Evolutionary conservation across 1,140 invertebrate genomes (phyloP), one percentile per base, ranked within the genome.

Genomic region (Danaus melanippus): DNA sequence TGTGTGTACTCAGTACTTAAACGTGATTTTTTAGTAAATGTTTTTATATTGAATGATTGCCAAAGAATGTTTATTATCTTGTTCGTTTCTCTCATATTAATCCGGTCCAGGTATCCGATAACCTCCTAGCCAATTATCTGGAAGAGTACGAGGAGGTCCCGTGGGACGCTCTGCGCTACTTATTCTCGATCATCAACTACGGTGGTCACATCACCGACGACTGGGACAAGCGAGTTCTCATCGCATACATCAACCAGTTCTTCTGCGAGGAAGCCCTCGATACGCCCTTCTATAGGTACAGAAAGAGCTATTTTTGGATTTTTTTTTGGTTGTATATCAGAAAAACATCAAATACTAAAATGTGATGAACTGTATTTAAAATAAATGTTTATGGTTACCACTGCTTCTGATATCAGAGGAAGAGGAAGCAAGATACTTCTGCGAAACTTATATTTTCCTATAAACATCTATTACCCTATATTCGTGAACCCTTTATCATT

Each of bases 181-280:
- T 97, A 44, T 95, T 97, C 79, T 95, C 95, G 4, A 96, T 95
- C 68, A 95, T 97, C 62, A 97, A 95, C 90, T 97, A 98, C 70
- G 96, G 96, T 12, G 96, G 96, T 0, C 96, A 97, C 83, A 96
- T 98, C 52, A 97, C 96, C 4, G 96, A 98, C 76, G 95, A 97
- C 79, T 97, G 95, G 95, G 96, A 97, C 86, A 90, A 95, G 65
- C 86, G 94, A 10, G 88, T 97, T 12, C 67, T 96, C 11, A 89
- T 90, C 53, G 94, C 93, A 1, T 96, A 96, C 74, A 93, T 95
- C 50, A 91, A 93, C 71, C 92, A 94, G 71, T 94, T 90, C 87
- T 95, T 95, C 84, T 92, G 89, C 60, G 92, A 94, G 10, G 90
- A 92, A 42, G 89, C 90, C 1, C 71, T 95, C 8, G 89, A 84